Evolutionary conservation across 2,797 vertebrate species (phyloP), one percentile per base, ranked within the genome.

Genomic region (Silurus aristotelis): DNA sequence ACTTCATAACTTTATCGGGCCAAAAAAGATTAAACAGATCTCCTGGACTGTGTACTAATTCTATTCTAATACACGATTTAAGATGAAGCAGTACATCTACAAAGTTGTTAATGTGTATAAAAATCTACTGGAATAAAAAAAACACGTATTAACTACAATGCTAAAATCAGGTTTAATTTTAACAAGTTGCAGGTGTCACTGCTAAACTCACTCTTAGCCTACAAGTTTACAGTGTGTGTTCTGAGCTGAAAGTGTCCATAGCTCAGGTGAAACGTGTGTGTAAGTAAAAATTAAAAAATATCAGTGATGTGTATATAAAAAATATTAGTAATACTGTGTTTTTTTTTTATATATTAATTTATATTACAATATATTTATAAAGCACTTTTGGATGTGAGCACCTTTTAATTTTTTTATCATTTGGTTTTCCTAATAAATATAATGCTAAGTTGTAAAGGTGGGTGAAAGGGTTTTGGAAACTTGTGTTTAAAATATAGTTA

Each of bases 31-130:
- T 63, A 95, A 95, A 80, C 96, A 96, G 85, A 92, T 97, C 68
- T 95, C 96, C 0, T 97, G 96, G 96, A 96, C 96, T 60, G 94
- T 96, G 77, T 97, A 97, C 79, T 96, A 90, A 95, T 22, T 27
- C 43, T 20, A 31, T 3, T 4, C 60, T 31, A 10, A 43, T 12
- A 15, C 5, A 17, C 0, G 1, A 10, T 56, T 13, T 64, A 9
- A 31, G 25, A 17, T 61, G 3, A 31, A 60, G 19, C 27, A 61
- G n/a, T 9, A 75, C 6, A 3, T 25, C 52, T 8, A 58, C 7
- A 2, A 8, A 58, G 10, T 19, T 78, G 19, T 22, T 78, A 61
- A 43, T n/a, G 31, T 10, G 13, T 61, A 22, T 14, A 61, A 22
- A 20, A 78, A 43, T 7, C 76, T 78, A 61, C 76, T 61, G 75